Base-by-base conservation (phyloP, 2,888 invertebrate species). In the Magallana nippona region DNA sequence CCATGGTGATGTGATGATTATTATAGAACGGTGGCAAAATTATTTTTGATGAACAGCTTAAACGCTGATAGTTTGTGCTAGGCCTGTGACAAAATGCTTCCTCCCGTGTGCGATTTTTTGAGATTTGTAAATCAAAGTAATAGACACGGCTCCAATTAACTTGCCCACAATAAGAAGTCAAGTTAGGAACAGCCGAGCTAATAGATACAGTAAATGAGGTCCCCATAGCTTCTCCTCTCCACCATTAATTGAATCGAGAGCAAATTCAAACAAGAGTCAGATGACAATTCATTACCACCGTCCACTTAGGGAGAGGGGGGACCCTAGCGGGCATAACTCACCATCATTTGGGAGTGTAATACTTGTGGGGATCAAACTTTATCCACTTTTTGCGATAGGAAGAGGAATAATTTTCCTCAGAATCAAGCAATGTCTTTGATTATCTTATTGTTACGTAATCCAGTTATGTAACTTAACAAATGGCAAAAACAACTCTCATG, bases 11-110 rank as follows among this genome's bases (percentile, higher is more conserved):
- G 56, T 81, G 60, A 81, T 78, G 78, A 60, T 85, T 78, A 85
- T 83, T 81, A 83, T 81, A 56, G 82, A 81, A 81, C 15, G 56
- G 83, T 60, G 82, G 77, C 79, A 78, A 81, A 82, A 83, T 84
- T 80, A 78, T 86, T 83, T 80, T 83, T 84, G 84, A 82, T 79
- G 81, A 86, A 79, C 78, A 44, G 80, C 71, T 82, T 79, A 79
- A 57, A 56, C 19, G 79, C 79, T 79, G 83, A 79, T 79, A 57
- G 55, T 56, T 79, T 79, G 79, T 79, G 57, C 56, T 56, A 79
- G 56, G 79, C 79, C n/a, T 79, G 56, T 79, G 79, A 79, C 79
- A 79, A 79, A 79, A 79, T 57, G 79, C 79, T 58, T 79, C 79
- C 79, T 57, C 57, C 22, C 10, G 17, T 27, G 79, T 27, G 56